A percentile compares a stretch with the other conserved stretches of the same genome.
Evolutionary conservation across 2,113 vertebrate genomes (phyloP).

Genomic region (Dunckerocampus dactyliophorus): DNA sequence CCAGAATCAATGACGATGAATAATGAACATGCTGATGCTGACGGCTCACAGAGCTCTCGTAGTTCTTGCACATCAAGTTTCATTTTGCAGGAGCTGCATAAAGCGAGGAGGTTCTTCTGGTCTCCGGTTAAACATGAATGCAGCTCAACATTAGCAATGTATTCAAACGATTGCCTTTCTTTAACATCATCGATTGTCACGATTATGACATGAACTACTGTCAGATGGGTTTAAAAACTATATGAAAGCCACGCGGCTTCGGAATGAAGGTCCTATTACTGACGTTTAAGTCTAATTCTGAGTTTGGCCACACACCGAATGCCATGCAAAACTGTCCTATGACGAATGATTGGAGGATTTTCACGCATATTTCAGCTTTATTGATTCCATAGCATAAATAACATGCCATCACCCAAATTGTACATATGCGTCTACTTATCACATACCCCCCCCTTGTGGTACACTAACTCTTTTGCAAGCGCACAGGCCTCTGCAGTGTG

Average conservation of each 20-base stretch:
- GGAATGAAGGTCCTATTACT: too few relatives aligned
- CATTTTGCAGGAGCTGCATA: conserved; percentile 30
- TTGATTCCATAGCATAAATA: neutral
- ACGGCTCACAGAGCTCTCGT: conserved; percentile 36
- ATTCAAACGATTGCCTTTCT: too few relatives aligned
- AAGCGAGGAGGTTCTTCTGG: neutral
- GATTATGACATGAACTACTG: too few relatives aligned
- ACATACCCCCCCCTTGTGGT: conserved; percentile 51
- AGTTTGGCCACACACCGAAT: neutral
- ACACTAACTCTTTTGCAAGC: neutral
- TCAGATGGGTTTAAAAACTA: too few relatives aligned
- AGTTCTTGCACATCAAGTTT: conserved; percentile 36
- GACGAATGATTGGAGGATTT: neutral
- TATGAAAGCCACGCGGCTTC: too few relatives aligned
- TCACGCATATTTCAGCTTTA: too few relatives aligned
- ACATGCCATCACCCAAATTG: neutral
- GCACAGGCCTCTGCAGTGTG: neutral
- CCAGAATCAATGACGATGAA: conserved; percentile 77
- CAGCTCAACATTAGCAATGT: too few relatives aligned
- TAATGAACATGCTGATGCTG: conserved; percentile 67
- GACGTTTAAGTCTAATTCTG: neutral
- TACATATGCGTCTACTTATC: conserved; percentile 2
- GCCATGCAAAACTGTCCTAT: neutral
- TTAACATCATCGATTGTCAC: too few relatives aligned
- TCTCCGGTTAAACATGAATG: too few relatives aligned